A percentile compares a stretch with the other conserved stretches of the same genome.
phyloP scores from a whole-genome alignment of 2,888 invertebrate genomes.

The Leucophenga maculata region DNA sequence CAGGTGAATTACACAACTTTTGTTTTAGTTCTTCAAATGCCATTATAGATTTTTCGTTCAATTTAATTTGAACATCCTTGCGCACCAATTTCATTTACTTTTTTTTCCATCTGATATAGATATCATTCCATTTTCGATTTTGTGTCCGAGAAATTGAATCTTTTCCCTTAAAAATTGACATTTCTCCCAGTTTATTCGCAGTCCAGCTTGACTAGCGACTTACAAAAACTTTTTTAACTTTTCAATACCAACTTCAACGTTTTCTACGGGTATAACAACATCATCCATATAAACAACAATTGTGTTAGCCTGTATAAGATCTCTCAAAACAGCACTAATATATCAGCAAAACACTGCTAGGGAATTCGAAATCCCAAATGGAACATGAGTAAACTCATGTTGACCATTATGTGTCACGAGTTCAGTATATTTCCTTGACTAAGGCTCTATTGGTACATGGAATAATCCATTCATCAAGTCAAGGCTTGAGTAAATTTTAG shows the following conservation, averaged over 20 bases:
- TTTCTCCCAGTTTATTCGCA: background rate
- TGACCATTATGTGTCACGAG: conserved; percentile 1
- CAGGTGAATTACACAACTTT: too few species aligned
- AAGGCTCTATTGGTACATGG: background rate
- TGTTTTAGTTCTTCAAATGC: too few species aligned
- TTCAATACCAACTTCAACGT: background rate
- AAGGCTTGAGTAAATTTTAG: background rate
- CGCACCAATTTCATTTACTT: too few species aligned
- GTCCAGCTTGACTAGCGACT: background rate
- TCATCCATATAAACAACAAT: background rate
- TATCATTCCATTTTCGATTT: too few species aligned
- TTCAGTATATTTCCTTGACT: background rate
- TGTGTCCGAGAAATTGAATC: background rate
- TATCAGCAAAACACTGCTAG: background rate
- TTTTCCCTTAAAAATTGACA: background rate
- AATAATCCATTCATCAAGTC: background rate
- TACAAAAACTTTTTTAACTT: background rate
- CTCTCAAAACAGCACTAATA: background rate
- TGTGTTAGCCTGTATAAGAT: background rate
- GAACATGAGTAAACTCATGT: conserved; percentile 5
- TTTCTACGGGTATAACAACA: background rate
- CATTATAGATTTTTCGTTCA: too few species aligned
- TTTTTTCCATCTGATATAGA: background rate
- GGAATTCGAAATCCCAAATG: conserved; percentile 3
- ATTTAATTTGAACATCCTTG: too few species aligned